A percentile compares a stretch with the other conserved stretches of the same genome.
Evolutionary conservation across 2,797 vertebrate genomes (phyloP).

Genomic region (Clarias platycephalus): DNA sequence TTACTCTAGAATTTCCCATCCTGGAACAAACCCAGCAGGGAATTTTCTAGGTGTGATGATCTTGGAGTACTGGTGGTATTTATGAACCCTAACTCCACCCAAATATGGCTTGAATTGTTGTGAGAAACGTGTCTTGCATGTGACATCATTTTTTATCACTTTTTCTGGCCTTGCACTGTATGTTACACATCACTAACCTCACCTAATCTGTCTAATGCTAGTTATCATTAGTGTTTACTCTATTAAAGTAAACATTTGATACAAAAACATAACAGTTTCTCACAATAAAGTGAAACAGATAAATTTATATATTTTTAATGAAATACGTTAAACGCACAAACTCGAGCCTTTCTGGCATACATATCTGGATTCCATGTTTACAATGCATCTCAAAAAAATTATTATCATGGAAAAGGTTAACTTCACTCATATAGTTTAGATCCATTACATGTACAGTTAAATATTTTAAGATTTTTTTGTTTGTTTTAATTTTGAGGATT

Average conservation of each 20-base stretch:
- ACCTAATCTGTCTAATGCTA: not conserved
- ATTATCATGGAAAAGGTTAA: too few species aligned
- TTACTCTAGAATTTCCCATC: not conserved
- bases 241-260: not conserved
- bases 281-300: not conserved
- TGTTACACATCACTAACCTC: conserved; percentile 47
- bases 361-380: not conserved
- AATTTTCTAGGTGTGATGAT: not conserved
- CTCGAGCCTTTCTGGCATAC: not conserved
- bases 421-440: too few species aligned
- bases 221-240: not conserved
- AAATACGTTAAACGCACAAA: not conserved
- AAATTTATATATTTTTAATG: not conserved
- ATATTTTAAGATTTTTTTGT: too few species aligned
- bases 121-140: not conserved
- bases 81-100: not conserved
- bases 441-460: too few species aligned
- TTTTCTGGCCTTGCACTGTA: not conserved
- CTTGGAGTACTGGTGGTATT: not conserved
- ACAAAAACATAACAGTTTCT: not conserved
- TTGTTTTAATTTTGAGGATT: too few species aligned
- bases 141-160: not conserved
- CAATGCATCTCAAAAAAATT: too few species aligned
- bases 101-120: too few species aligned
- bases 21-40: not conserved